Conservation (phyloP, 2,888 invertebrate species). For the Philereme transversata region DNA sequence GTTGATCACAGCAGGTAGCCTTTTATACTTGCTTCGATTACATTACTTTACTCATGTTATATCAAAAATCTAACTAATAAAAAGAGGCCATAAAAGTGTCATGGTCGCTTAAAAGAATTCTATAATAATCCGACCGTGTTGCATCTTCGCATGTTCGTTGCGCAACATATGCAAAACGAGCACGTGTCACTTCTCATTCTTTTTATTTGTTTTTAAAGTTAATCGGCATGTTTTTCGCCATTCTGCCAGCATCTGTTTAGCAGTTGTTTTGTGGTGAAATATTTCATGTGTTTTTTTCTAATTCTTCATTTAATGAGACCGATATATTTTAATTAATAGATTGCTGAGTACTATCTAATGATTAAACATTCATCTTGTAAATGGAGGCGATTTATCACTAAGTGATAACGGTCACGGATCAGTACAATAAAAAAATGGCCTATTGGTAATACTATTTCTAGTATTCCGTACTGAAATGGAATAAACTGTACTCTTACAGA, state of each 20-base stretch:
- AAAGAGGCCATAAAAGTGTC: constrained; percentile 26
- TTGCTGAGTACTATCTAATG: constrained; percentile 9
- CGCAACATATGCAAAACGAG: constrained; percentile 55
- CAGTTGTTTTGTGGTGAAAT: constrained; percentile 30
- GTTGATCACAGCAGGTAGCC: constrained; percentile 15
- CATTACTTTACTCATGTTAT: too few relatives aligned
- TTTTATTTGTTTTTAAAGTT: constrained; percentile 36
- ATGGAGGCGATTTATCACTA: constrained; percentile 19
- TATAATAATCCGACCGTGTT: constrained; percentile 6
- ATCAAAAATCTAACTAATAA: too few relatives aligned
- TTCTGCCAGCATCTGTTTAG: constrained; percentile 39
- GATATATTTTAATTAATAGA: constrained; percentile 25
- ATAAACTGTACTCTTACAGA: too few relatives aligned
- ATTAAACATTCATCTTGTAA: constrained; percentile 14
- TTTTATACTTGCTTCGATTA: background rate
- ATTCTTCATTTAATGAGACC: constrained; percentile 8
- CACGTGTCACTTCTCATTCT: constrained; percentile 51
- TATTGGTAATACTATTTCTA: too few relatives aligned
- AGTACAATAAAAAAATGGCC: background rate
- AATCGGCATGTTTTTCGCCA: constrained; percentile 33
- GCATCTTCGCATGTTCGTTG: constrained; percentile 41
- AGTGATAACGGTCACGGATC: constrained; percentile 11
- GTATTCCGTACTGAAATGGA: too few relatives aligned
- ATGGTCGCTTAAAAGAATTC: background rate
- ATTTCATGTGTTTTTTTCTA: constrained; percentile 14